Percentiles rank a stretch among this genome's conserved stretches.
Conservation (phyloP, 37 sponge, comb jelly and placozoan genomes). For the Lycopodina hypogea region DNA sequence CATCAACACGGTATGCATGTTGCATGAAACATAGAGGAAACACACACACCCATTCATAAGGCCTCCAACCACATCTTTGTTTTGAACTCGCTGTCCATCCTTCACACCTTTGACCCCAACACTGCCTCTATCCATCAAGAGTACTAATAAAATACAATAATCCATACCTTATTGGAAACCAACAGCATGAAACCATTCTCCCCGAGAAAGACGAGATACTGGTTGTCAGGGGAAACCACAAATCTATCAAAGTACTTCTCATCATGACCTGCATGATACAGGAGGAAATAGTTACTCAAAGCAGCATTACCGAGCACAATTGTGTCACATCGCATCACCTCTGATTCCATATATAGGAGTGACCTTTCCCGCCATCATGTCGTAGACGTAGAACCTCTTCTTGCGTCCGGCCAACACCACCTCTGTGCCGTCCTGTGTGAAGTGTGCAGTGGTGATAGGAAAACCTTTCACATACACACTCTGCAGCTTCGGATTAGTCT, state of each 20-base stretch:
- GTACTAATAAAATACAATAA: background rate
- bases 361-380: conserved; percentile 79
- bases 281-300: background rate
- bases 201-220: conserved; percentile 76
- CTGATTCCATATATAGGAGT: conserved; percentile 66
- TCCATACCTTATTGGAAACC: conserved; percentile 71
- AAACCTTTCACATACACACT: conserved; percentile 73
- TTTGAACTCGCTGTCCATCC: too few species aligned
- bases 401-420: conserved; percentile 68
- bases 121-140: background rate
- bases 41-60: too few species aligned
- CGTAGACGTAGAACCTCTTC: conserved; percentile 77
- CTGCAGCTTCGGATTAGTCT: conserved; percentile 71
- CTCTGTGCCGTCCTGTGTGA: conserved; percentile 74
- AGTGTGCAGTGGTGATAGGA: conserved; percentile 78
- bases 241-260: conserved; percentile 60
- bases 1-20: too few species aligned
- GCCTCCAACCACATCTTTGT: too few species aligned
- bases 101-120: background rate
- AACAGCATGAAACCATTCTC: conserved; percentile 83
- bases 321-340: conserved; percentile 13
- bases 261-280: conserved; percentile 43
- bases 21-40: too few species aligned
- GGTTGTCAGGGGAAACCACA: conserved; percentile 80
- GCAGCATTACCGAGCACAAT: background rate